Percentiles rank a stretch among this genome's conserved stretches.
These are phyloP conservation scores for Holcopasites calliopsidis DNA, from an alignment of 1,140 invertebrate genomes.

Conservation along the genomic window DNA sequence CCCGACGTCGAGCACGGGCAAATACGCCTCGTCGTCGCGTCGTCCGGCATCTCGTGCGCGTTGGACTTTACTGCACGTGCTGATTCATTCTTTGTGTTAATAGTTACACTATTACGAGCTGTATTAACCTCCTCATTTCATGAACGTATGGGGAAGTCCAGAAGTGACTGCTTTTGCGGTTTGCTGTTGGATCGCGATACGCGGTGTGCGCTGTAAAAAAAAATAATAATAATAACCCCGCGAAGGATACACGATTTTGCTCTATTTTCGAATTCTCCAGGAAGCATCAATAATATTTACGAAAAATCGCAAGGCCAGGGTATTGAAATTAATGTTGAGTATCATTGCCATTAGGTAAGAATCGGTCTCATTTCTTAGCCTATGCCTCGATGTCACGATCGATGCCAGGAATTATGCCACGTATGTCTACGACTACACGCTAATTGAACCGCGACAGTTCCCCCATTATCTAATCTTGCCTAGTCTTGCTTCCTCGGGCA, in stretches of 20 bases:
- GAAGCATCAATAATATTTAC: neutral
- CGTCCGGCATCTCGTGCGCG: slow-evolving; percentile 33
- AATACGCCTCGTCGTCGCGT: slow-evolving; percentile 30
- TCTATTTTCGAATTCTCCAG: neutral
- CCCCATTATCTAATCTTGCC: slow-evolving; percentile 51
- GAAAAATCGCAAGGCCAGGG: neutral
- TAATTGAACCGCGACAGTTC: slow-evolving; percentile 50
- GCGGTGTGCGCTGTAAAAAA: neutral
- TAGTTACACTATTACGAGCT: slow-evolving; percentile 15
- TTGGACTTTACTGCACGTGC: slow-evolving; percentile 53
- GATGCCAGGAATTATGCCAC: slow-evolving; percentile 42
- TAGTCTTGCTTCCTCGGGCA: slow-evolving; percentile 6
- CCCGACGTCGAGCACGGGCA: neutral
- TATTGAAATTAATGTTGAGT: neutral
- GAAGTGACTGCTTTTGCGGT: neutral
- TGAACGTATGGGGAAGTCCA: neutral
- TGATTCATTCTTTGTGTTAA: slow-evolving; percentile 37
- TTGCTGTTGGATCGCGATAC: neutral
- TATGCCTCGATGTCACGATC: slow-evolving; percentile 51
- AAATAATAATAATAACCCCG: too few relatives aligned
- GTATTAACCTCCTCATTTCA: neutral
- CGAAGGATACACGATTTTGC: too few relatives aligned
- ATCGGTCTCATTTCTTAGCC: too few relatives aligned
- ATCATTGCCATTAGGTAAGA: neutral
- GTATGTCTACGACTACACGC: neutral